Evolutionary conservation across 1,140 invertebrate species (phyloP).

Genomic region (Acromyrmex charruanus): DNA sequence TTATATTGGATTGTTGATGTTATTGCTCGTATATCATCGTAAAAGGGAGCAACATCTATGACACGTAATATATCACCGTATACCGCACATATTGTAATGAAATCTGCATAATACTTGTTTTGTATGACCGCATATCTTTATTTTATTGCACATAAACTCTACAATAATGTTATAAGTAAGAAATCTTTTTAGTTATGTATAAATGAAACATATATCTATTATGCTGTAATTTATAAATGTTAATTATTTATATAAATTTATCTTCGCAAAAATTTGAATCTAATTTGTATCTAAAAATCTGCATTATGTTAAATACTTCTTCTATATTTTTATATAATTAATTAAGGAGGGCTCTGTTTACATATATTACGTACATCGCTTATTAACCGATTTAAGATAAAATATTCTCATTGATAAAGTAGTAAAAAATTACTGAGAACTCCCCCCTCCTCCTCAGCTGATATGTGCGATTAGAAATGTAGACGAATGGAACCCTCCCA

Average conservation of each 20-base stretch:
- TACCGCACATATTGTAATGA: background rate
- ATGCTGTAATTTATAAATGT: background rate
- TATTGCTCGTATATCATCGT: slow-evolving; percentile 41
- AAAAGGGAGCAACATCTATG: slow-evolving; percentile 40
- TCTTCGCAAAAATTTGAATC: background rate
- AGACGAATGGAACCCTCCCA: no score
- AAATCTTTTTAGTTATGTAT: background rate
- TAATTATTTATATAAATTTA: slow-evolving; percentile 9
- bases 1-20: slow-evolving; percentile 29
- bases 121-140: background rate
- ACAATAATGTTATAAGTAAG: background rate
- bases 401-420: no score
- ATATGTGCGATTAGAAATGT: no score
- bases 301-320: background rate
- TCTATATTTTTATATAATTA: background rate
- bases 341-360: no score
- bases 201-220: slow-evolving; percentile 1
- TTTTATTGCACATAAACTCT: background rate
- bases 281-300: slow-evolving; percentile 1
- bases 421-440: no score
- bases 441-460: no score
- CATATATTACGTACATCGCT: no score
- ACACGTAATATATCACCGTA: slow-evolving; percentile 39
- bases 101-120: slow-evolving; percentile 28
- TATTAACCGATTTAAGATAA: no score